Conservation (phyloP, 2,113 vertebrate species). For the Pygoscelis antarcticus region DNA sequence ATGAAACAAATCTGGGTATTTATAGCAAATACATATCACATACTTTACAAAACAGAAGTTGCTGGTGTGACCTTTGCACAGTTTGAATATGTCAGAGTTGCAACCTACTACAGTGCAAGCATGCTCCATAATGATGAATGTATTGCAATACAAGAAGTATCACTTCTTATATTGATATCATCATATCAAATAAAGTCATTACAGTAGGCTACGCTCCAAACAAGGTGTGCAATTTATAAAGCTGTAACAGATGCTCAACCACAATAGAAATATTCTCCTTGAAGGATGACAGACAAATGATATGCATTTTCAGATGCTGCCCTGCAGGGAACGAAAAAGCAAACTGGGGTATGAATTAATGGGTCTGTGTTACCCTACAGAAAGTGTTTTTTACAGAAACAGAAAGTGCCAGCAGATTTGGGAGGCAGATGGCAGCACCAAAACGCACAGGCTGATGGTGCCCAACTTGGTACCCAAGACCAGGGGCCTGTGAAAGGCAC, state of each 20-base stretch:
- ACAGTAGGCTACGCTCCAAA: neutral
- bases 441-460: fast-evolving
- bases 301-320: neutral
- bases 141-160: neutral
- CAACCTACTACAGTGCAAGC: too few relatives aligned
- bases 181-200: neutral
- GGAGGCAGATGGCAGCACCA: neutral
- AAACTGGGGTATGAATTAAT: neutral
- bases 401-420: neutral
- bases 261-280: neutral
- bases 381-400: too few relatives aligned
- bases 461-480: neutral
- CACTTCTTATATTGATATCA: neutral
- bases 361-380: too few relatives aligned
- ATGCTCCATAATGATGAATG: fast-evolving
- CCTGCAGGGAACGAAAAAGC: neutral
- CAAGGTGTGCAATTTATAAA: neutral
- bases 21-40: neutral
- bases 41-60: neutral
- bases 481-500: too few relatives aligned
- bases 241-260: neutral
- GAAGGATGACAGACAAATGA: neutral
- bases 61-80: neutral
- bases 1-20: neutral
- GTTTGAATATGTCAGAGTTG: neutral